Conservation (phyloP, 2,888 invertebrate genomes). For the Dynastes tityus region DNA sequence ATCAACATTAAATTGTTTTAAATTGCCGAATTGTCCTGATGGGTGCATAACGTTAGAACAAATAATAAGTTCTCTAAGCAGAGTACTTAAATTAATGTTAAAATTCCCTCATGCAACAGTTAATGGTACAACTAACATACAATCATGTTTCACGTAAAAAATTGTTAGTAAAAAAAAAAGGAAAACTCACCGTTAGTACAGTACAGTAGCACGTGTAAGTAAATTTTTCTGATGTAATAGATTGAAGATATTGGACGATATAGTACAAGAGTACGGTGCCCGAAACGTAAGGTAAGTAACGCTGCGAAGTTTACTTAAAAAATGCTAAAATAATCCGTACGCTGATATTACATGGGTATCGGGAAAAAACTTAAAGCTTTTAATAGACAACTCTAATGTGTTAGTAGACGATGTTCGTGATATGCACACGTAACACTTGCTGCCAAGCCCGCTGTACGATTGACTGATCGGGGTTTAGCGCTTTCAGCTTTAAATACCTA, state of each 20-base stretch:
- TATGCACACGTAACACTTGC: constrained; percentile 1
- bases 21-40: constrained; percentile 29
- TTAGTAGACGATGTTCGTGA: constrained; percentile 22
- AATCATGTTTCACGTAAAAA: neutral
- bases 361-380: neutral
- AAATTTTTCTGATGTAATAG: constrained; percentile 42
- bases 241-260: constrained; percentile 13
- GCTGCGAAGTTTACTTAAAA: constrained; percentile 4
- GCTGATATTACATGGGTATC: constrained; percentile 6
- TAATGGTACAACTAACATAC: neutral
- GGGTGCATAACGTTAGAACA: neutral
- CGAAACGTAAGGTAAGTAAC: neutral
- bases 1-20: constrained; percentile 40
- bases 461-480: constrained; percentile 33
- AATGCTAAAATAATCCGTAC: constrained; percentile 22
- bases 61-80: neutral
- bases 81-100: constrained; percentile 3
- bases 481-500: constrained; percentile 43
- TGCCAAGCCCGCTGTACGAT: constrained; percentile 4
- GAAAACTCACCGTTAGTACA: constrained; percentile 37
- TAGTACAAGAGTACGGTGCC: neutral
- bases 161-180: constrained; percentile 16
- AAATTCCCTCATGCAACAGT: constrained; percentile 10
- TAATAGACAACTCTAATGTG: constrained; percentile 11
- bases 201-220: constrained; percentile 31